Conservation (phyloP, 2,113 vertebrate genomes). For the Chaenocephalus aceratus region DNA sequence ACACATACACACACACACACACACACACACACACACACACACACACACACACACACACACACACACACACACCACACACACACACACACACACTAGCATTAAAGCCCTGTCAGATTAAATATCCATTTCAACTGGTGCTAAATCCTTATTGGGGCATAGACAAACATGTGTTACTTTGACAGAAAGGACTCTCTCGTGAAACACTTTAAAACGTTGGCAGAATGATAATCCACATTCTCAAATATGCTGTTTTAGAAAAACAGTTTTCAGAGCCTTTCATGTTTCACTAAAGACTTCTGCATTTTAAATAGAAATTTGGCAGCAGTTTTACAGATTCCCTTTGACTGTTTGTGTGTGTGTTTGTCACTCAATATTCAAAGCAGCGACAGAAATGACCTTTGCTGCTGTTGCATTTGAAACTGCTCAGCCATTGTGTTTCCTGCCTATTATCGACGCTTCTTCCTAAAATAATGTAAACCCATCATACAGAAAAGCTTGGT, state of each 20-base stretch:
- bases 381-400: background rate
- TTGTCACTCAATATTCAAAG: background rate
- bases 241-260: too few relatives aligned
- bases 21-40: too few relatives aligned
- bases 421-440: background rate
- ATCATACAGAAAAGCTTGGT: too few relatives aligned
- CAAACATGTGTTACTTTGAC: background rate
- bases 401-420: background rate
- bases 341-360: background rate
- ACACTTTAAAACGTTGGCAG: background rate
- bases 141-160: background rate
- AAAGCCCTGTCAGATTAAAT: too few relatives aligned
- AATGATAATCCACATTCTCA: background rate
- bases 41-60: too few relatives aligned
- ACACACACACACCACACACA: too few relatives aligned
- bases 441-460: too few relatives aligned
- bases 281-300: too few relatives aligned
- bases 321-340: background rate
- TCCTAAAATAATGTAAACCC: too few relatives aligned
- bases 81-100: too few relatives aligned
- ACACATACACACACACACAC: too few relatives aligned
- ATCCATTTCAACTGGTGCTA: background rate
- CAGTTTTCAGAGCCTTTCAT: background rate
- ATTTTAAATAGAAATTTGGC: too few relatives aligned
- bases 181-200: background rate